Base-by-base conservation (phyloP, 2,888 invertebrate species). In the Biston stratarius region DNA sequence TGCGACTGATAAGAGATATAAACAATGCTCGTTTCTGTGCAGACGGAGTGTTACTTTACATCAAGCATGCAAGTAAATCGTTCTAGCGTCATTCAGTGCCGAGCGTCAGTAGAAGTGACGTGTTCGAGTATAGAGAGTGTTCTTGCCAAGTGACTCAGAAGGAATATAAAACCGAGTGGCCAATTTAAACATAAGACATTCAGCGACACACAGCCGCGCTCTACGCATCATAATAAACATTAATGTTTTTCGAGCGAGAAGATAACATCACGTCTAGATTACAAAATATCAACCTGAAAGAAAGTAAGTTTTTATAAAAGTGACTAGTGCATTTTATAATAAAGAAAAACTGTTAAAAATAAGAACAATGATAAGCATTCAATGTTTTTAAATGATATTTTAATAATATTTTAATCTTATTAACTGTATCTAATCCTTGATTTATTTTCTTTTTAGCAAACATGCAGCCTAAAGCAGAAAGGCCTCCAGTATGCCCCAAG, bases 71-170 rank as follows among this genome's bases (percentile, higher is more conserved):
- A 60, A 65, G 65, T 74, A 71, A 76, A 77, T 74, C 64, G 71
- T 74, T 69, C 71, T 78, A 77, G 80, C 90, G 90, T 91, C 89
- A 91, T 79, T 78, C 73, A 64, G 38, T 56, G 77, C 74, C 77
- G 75, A 72, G 83, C 92, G 91, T 91, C 90, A 90, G 82, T 71
- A 56, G 73, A 61, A 77, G 79, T 92, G 91, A 92, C 92, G 92
- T 85, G 79, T 77, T 74, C 78, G 68, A 59, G 76, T 80, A 78
- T 80, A 79, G 77, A 83, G 83, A 83, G 81, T 77, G 78, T 83
- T 86, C 84, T 81, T 90, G 91, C 92, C 92, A 92, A 92, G 83
- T 86, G 90, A 91, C 73, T 91, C 92, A 91, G 79, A 70, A 59
- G 73, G 78, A 76, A 87, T 93, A 93, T 93, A 93, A 90, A 92